Base-by-base conservation (phyloP, 2,888 invertebrate genomes). In the Hipparchia semele region DNA sequence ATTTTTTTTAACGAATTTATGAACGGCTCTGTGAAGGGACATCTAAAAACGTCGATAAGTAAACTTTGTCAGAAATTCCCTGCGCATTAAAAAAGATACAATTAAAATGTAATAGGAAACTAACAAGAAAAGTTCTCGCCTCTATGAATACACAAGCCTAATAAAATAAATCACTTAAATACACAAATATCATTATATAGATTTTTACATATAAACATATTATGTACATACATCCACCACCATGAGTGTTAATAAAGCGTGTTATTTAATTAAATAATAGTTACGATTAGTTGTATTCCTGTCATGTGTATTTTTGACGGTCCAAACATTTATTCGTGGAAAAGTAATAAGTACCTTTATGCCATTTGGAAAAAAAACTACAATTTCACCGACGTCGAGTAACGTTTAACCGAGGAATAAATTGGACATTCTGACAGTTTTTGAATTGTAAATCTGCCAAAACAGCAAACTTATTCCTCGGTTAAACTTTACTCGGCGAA, bases 261-360 rank as follows among this genome's bases (percentile, higher is more conserved):
- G 58, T 54, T 33, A 69, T 62, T 79, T 71, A 72, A 2, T 68
- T 79, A 82, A 79, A 51, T 60, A 53, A 65, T 51, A 61, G 13
- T 13, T 49, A 71, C 61, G 73, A 72, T 68, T 71, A 59, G 39
- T 58, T 68, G 46, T 76, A 70, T 69, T 70, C 78, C 84, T 87
- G 90, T 88, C 88, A 91, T 92, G 92, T 93, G 92, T 87, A 92
- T 83, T 90, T 91, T 90, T 84, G 90, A 89, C 83, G 91, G 92
- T 92, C 92, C 92, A 83, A 81, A 79, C 83, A 90, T 87, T 90
- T 83, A 90, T 87, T 90, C 90, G 81, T 80, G 72, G 69, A 73
- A 74, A 74, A 45, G 70, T 75, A 77, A 77, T 72, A 56, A 67
- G 5, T 39, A 39, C 39, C 39, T 39, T 39, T 23, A 23, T 23